phyloP scores from a whole-genome alignment of 2,888 invertebrate species.

The Horisme vitalbata region DNA sequence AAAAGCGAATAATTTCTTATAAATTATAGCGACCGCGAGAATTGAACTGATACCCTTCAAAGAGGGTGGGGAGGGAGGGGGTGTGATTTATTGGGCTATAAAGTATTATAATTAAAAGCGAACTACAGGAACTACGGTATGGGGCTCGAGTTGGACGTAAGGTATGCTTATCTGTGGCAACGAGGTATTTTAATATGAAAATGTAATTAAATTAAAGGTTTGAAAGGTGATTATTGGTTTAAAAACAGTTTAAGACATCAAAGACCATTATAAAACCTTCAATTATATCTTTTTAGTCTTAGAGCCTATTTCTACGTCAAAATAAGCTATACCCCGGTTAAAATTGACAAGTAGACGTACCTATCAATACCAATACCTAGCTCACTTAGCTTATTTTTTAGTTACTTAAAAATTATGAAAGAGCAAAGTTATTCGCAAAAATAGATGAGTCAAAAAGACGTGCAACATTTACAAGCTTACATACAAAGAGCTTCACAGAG shows the following conservation, averaged over 20 bases:
- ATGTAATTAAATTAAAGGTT: not conserved
- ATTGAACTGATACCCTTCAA: conserved; percentile 87
- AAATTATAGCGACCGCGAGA: conserved; percentile 86
- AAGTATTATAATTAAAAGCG: conserved; percentile 91
- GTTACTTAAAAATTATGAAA: no score
- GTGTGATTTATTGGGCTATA: conserved; percentile 90
- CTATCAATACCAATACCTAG: no score
- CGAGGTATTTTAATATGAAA: conserved; percentile 8
- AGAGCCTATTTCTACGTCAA: no score
- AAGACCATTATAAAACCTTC: no score
- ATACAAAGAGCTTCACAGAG: conserved; percentile 12
- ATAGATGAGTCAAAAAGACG: not conserved
- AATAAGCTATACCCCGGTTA: no score
- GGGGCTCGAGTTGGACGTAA: conserved; percentile 27
- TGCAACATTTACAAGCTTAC: not conserved
- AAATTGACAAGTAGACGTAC: no score
- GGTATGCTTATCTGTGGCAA: conserved; percentile 30
- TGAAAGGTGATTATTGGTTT: no score
- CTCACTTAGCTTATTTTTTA: no score
- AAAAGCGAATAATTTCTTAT: conserved; percentile 85
- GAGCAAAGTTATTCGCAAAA: no score
- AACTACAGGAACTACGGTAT: conserved; percentile 75
- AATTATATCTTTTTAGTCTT: no score
- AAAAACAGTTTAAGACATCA: no score
- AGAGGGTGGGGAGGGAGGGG: conserved; percentile 67